Conservation (phyloP, 2,797 vertebrate species). For the Gadopsis bispinosus region DNA sequence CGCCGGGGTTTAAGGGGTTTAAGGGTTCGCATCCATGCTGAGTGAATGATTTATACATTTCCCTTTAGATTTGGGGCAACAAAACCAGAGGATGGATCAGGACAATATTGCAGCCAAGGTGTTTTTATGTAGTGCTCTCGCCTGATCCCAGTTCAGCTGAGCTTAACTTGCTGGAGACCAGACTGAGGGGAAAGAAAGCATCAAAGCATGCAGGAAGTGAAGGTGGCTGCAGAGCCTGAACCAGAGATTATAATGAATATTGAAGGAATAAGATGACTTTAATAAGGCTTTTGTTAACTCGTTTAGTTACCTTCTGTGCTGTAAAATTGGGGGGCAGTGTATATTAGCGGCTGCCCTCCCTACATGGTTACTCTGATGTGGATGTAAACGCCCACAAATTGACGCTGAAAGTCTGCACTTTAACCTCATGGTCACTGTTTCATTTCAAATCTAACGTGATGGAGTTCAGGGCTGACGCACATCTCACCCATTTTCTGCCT, state of each 20-base stretch:
- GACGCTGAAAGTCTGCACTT: constrained; percentile 27
- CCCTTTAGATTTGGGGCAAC: background rate
- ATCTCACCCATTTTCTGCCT: constrained; percentile 21
- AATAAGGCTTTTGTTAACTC: background rate
- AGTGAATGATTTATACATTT: background rate
- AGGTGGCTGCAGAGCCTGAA: constrained; percentile 5
- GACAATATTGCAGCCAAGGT: too few species aligned
- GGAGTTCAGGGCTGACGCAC: constrained; percentile 3
- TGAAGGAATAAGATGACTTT: background rate
- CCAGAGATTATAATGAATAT: background rate
- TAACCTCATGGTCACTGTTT: constrained; percentile 20
- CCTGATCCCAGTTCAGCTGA: background rate
- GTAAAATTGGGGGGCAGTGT: background rate
- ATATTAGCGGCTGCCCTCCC: background rate
- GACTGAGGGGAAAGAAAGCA: background rate
- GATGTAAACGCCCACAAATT: background rate
- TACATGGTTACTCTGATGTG: background rate
- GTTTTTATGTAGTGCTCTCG: background rate
- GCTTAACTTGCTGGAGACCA: background rate
- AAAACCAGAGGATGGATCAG: background rate
- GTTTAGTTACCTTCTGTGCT: background rate
- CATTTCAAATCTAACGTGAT: constrained; percentile 15
- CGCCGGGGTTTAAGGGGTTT: too few species aligned
- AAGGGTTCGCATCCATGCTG: background rate
- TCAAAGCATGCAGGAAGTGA: background rate